phyloP scores from a whole-genome alignment of 2,113 vertebrate genomes.

The Charina bottae region DNA sequence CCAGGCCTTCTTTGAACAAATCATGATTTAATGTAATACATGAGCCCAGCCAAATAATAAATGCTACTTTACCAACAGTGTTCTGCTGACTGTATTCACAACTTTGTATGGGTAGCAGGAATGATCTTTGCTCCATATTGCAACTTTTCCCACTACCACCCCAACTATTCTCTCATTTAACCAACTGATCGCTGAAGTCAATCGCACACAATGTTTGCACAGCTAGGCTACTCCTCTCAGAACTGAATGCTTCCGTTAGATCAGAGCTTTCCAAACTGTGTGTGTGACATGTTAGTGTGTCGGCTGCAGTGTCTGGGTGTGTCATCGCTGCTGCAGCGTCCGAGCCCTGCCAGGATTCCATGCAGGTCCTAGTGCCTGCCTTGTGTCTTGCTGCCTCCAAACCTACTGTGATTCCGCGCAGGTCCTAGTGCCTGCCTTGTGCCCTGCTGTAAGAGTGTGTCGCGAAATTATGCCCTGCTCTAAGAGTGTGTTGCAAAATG shows the following conservation, averaged over 20 bases:
- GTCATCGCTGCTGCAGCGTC: no score
- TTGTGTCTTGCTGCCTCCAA: no score
- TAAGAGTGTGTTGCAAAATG: no score
- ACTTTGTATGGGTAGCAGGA: neutral
- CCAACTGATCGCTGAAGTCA: slow-evolving; percentile 28
- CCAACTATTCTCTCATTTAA: neutral
- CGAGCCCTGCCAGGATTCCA: no score
- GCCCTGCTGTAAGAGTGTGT: no score
- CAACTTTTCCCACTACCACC: neutral
- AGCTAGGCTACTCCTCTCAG: neutral
- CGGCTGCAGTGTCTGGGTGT: no score
- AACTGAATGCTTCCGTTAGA: slow-evolving; percentile 49
- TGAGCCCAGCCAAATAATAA: neutral
- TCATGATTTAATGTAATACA: neutral
- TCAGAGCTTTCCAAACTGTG: no score
- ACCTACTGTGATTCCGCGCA: no score
- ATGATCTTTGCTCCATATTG: neutral
- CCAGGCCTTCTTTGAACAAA: neutral
- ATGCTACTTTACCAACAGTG: neutral
- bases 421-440: no score
- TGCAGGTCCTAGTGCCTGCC: no score
- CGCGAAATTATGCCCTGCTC: no score
- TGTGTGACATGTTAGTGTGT: no score
- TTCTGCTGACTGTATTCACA: neutral
- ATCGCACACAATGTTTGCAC: slow-evolving; percentile 14